Conservation (phyloP, 2,113 vertebrate species). For the Girardinichthys multiradiatus region DNA sequence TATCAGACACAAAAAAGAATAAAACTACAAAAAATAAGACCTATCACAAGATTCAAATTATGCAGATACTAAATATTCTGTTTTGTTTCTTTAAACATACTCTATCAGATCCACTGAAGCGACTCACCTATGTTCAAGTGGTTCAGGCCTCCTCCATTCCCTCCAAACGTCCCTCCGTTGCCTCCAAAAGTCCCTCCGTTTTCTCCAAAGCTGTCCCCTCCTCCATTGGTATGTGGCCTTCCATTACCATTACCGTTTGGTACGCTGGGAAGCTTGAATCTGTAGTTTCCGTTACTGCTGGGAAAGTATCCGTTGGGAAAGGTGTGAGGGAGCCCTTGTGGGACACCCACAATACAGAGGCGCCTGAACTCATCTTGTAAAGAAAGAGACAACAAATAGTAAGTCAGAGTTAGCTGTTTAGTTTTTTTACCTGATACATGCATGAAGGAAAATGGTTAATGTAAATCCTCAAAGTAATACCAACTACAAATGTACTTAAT, state of each 20-base stretch:
- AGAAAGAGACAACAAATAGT: conserved; percentile 18
- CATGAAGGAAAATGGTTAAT: neutral
- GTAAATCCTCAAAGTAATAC: neutral
- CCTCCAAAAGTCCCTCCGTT: conserved; percentile 17
- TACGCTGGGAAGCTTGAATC: conserved; percentile 52
- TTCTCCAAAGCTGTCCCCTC: conserved; percentile 19
- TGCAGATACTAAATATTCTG: neutral
- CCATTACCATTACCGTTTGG: conserved; percentile 73
- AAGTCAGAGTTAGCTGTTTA: neutral
- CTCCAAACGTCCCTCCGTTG: conserved; percentile 32
- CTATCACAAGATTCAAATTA: neutral
- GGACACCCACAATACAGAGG: conserved; percentile 87
- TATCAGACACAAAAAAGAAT: neutral
- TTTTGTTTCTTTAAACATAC: neutral
- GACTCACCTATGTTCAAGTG: conserved; percentile 76
- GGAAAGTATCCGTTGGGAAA: conserved; percentile 69
- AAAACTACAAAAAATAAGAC: neutral
- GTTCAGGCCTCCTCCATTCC: conserved; percentile 54
- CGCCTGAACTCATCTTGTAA: conserved; percentile 86
- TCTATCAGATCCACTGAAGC: neutral
- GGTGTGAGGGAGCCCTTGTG: conserved; percentile 69
- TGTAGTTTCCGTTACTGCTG: conserved; percentile 69
- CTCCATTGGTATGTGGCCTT: conserved; percentile 46
- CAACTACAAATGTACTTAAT: neutral
- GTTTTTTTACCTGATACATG: neutral